A percentile compares a stretch with the other conserved stretches of the same genome.
Conservation (phyloP, 2,113 vertebrate genomes). For the Anguilla rostrata region DNA sequence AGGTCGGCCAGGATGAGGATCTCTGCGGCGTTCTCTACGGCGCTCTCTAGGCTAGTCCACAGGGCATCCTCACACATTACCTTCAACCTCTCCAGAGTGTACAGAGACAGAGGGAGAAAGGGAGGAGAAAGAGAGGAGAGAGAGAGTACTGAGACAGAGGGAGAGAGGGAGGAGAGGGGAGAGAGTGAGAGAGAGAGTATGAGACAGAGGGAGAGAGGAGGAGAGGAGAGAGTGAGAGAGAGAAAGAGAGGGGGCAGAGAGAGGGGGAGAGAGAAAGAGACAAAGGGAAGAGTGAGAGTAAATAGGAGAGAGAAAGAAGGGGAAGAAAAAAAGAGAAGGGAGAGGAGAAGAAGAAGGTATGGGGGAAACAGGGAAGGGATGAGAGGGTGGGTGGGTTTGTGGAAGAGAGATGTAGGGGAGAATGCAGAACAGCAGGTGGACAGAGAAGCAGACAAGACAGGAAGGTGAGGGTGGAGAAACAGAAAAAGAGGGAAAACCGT, state of each 20-base stretch:
- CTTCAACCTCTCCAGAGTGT: constrained; percentile 92
- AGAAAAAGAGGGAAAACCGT: not conserved
- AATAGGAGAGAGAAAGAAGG: not conserved
- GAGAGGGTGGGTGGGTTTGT: not conserved
- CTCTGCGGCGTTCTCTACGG: constrained; percentile 93
- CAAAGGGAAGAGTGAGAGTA: not conserved
- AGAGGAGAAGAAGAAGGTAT: not conserved
- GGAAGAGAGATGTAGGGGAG: not conserved
- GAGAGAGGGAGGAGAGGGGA: not conserved
- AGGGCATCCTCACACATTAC: constrained; percentile 98
- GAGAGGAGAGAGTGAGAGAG: not conserved
- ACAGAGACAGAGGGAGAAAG: constrained; percentile 62
- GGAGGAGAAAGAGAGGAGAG: not conserved
- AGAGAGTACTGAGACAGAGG: not conserved
- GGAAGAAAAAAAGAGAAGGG: not conserved
- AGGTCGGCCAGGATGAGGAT: constrained; percentile 97
- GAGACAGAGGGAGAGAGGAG: no score
- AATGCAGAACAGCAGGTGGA: not conserved
- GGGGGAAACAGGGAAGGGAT: not conserved
- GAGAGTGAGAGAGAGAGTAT: not conserved
- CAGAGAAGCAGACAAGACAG: not conserved
- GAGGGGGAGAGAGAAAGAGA: not conserved
- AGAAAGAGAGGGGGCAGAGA: not conserved
- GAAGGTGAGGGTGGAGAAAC: not conserved
- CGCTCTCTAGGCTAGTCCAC: constrained; percentile 80